Evolutionary conservation across 2,888 invertebrate species (phyloP), one percentile per base, ranked within the genome.

Genomic region (Caenorhabditis angaria): DNA sequence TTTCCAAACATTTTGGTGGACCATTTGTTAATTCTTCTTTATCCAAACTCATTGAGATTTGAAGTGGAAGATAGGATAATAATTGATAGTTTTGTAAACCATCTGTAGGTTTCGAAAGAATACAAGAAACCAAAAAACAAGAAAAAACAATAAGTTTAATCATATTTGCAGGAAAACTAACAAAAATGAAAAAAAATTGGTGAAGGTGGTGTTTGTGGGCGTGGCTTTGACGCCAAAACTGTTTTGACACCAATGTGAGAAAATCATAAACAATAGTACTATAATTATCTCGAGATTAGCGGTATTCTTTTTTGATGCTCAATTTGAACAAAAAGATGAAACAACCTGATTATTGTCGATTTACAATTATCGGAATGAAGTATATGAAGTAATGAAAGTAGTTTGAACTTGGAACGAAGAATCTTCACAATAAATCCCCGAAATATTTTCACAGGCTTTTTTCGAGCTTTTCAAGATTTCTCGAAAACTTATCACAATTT

Each of bases 21-120:
- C 10, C n/a, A 2, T 47, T 25, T 10, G 32, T n/a, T 20, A 32
- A 32, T 18, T 32, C 32, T n/a, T 32, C 32, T n/a, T 20, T 22
- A 22, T 56, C 47, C 10, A 14, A 18, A 25, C 47, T 41, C 32
- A 35, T 18, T 5, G 24, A 35, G 6, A 56, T 12, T 22, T 32
- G 28, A 18, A 47, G 14, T 25, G 58, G 58, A 8, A 29, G 8
- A 24, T 58, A 58, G 6, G n/a, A 22, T 24, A 58, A n/a, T 8
- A 58, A 25, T 27, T 58, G 22, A 58, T 58, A 58, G 8, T 47
- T 25, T 20, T 14, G 25, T 29, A 58, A 29, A n/a, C 58, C 58
- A 24, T 58, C 58, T 10, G 29, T 41, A 18, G 58, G 58, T n/a
- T 41, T 41, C 12, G 25, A 41, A 41, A 41, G 2, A 41, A 14